Conservation (phyloP, 2,113 vertebrate genomes). For the Cyanoramphus novaezelandiae region DNA sequence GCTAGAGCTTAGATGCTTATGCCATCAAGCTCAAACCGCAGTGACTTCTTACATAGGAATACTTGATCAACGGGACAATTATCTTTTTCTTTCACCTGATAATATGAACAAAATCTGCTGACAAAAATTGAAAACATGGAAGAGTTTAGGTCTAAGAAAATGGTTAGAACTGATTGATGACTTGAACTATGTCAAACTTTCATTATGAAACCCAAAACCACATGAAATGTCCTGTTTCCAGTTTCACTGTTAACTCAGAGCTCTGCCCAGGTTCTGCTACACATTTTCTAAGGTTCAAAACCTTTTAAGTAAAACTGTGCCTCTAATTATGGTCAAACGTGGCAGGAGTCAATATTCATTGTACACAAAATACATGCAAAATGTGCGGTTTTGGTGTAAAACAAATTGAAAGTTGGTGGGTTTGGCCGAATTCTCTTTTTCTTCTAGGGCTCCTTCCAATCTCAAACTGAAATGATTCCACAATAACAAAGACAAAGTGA, state of each 20-base stretch:
- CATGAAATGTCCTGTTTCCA: conserved; percentile 69
- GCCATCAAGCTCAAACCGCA: neutral
- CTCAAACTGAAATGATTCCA: neutral
- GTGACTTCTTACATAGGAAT: neutral
- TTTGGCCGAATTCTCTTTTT: conserved; percentile 44
- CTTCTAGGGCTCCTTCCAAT: neutral
- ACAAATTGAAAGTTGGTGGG: conserved; percentile 48
- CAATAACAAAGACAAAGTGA: neutral
- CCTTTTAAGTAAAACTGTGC: conserved; percentile 31
- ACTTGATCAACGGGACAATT: neutral
- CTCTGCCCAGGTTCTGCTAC: conserved; percentile 38
- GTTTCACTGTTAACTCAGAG: conserved; percentile 59
- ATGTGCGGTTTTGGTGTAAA: conserved; percentile 52
- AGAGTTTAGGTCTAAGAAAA: conserved; percentile 57
- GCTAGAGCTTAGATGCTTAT: neutral
- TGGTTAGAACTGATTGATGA: conserved; percentile 71
- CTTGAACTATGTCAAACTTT: conserved; percentile 70
- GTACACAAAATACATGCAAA: conserved; percentile 54
- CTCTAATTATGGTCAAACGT: conserved; percentile 1
- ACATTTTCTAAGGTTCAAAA: conserved; percentile 42
- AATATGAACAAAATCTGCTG: conserved; percentile 8
- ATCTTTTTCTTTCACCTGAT: neutral
- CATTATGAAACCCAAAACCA: conserved; percentile 72
- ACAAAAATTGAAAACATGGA: conserved; percentile 45
- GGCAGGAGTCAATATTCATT: conserved; percentile 34